A percentile compares a stretch with the other conserved stretches of the same genome.
These are phyloP conservation scores for Actinernus sp. DNA, from an alignment of 92 coral and sea anemone species.

Conservation along the genomic window DNA sequence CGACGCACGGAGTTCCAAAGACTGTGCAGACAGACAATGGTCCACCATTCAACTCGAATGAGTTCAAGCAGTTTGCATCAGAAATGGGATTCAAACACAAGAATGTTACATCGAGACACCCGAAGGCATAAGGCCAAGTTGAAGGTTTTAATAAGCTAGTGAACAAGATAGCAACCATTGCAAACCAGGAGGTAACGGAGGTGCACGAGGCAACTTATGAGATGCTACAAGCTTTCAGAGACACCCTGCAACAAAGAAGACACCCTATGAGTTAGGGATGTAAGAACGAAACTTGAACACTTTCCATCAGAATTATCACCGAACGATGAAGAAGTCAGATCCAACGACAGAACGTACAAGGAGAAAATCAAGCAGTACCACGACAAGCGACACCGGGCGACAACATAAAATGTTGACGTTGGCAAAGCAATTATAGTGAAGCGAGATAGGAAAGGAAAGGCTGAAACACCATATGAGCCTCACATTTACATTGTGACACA, in stretches of 20 bases:
- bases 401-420: conserved; percentile 30
- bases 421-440: conserved; percentile 71
- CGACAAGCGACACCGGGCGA: conserved; percentile 56
- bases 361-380: conserved; percentile 43
- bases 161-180: conserved; percentile 57
- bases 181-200: conserved; percentile 31
- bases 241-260: conserved; percentile 55
- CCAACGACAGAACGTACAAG: conserved; percentile 43
- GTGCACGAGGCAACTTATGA: conserved; percentile 61
- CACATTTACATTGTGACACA: conserved; percentile 20
- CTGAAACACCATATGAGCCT: conserved; percentile 57
- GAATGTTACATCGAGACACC: conserved; percentile 49
- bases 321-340: conserved; percentile 46
- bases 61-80: conserved; percentile 19
- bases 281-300: conserved; percentile 58
- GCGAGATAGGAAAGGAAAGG: conserved; percentile 55
- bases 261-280: conserved; percentile 50
- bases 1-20: conserved; percentile 8
- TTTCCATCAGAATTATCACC: conserved; percentile 42
- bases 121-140: conserved; percentile 68
- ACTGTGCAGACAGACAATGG: conserved; percentile 48
- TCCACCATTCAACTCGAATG: conserved; percentile 56
- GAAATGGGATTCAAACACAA: conserved; percentile 52
- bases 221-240: conserved; percentile 61
- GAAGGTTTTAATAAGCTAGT: conserved; percentile 61